phyloP scores from a whole-genome alignment of 2,113 vertebrate species.

The Eudyptes chrysolophus region DNA sequence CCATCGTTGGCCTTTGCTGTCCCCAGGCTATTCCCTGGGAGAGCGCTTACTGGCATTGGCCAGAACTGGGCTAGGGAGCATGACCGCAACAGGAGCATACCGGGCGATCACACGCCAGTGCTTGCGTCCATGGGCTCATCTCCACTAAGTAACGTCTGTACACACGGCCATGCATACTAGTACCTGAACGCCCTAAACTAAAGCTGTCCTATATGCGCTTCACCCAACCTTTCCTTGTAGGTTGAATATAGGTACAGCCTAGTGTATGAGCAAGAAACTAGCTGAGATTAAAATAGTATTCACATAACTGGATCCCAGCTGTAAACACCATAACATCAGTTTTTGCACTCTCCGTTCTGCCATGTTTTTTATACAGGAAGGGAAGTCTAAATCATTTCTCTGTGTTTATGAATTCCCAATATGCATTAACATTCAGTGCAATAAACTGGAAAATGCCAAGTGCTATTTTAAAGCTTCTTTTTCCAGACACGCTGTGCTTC shows the following conservation, averaged over 20 bases:
- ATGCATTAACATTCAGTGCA: slow-evolving; percentile 47
- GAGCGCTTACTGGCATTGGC: background rate
- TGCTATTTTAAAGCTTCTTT: slow-evolving; percentile 52
- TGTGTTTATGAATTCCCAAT: slow-evolving; percentile 58
- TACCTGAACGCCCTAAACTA: background rate
- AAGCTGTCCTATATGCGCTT: background rate
- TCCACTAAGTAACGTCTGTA: background rate
- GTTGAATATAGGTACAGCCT: background rate
- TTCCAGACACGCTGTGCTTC: background rate
- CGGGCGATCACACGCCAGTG: rapidly evolving
- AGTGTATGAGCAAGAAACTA: background rate
- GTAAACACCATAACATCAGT: background rate
- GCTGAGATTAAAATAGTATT: background rate
- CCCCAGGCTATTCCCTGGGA: rapidly evolving
- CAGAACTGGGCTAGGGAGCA: background rate
- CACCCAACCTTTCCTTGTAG: background rate
- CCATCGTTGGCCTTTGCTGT: background rate
- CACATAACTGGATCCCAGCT: background rate
- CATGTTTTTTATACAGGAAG: slow-evolving; percentile 28
- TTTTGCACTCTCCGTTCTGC: slow-evolving; percentile 2
- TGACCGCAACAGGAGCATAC: rapidly evolving
- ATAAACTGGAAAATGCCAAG: slow-evolving; percentile 55
- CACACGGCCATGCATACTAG: rapidly evolving
- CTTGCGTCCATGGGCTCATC: background rate
- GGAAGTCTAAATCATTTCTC: slow-evolving; percentile 45